Evolutionary conservation across 2,113 vertebrate species (phyloP).

Genomic region (Rhynchopsitta pachyrhyncha): DNA sequence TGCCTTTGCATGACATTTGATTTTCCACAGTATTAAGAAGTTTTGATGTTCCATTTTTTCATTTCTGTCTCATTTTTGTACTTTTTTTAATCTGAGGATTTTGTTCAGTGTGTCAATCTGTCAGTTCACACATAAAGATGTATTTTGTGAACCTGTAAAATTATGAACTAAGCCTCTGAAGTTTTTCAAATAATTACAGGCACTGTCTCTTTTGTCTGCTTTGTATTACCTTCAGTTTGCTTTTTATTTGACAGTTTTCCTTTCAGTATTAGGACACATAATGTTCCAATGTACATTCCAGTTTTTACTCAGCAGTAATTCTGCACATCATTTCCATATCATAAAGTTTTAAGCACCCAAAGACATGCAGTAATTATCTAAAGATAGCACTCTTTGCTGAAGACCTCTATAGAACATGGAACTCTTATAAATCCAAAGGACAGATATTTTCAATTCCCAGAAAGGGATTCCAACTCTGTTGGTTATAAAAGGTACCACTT

Average conservation of each 20-base stretch:
- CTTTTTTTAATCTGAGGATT: neutral
- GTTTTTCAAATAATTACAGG: neutral
- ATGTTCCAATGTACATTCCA: neutral
- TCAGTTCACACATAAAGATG: neutral
- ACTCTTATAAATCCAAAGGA: neutral
- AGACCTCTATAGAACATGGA: neutral
- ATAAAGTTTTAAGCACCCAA: neutral
- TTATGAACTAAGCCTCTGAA: neutral
- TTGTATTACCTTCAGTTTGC: neutral
- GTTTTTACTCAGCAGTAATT: neutral
- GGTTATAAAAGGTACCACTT: neutral
- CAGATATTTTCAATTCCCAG: neutral
- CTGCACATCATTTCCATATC: neutral
- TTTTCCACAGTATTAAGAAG: neutral
- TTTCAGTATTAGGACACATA: neutral
- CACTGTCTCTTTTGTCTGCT: neutral
- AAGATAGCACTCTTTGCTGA: neutral
- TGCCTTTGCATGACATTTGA: neutral
- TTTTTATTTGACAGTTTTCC: neutral
- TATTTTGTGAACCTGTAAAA: neutral
- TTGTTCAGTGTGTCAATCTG: constrained; percentile 6
- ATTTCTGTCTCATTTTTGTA: neutral
- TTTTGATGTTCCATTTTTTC: neutral
- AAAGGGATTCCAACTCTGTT: neutral
- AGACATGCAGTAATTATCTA: neutral